Percentiles rank a stretch among this genome's conserved stretches.
These are phyloP conservation scores for Temnothorax curvispinosus DNA, from an alignment of 1,140 invertebrate genomes.

Conservation along the genomic window DNA sequence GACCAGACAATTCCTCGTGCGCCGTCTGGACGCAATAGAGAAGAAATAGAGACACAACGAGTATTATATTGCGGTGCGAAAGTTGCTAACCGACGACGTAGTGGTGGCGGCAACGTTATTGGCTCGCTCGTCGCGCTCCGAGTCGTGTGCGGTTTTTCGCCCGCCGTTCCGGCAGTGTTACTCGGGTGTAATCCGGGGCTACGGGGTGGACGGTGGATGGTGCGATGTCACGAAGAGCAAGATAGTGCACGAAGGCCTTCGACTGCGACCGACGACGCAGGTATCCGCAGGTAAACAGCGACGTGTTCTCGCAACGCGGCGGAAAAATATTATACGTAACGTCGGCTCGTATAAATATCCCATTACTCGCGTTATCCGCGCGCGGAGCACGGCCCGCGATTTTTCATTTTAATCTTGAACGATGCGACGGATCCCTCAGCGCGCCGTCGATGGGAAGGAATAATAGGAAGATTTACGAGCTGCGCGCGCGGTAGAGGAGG, in stretches of 20 bases:
- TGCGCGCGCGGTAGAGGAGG: neutral
- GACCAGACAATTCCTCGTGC: conserved; percentile 7
- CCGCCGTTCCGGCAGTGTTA: neutral
- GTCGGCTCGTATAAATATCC: conserved; percentile 57
- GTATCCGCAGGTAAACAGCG: conserved; percentile 38
- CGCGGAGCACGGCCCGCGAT: conserved; percentile 30
- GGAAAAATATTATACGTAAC: conserved; percentile 56
- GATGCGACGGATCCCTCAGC: conserved; percentile 47
- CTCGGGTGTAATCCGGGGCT: neutral
- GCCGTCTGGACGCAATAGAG: neutral
- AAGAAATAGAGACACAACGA: neutral
- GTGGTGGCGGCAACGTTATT: conserved; percentile 6
- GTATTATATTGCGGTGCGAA: conserved; percentile 22
- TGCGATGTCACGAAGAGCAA: neutral
- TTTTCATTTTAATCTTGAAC: conserved; percentile 57
- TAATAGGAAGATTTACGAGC: conserved; percentile 55
- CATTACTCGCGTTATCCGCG: conserved; percentile 51
- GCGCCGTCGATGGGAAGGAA: conserved; percentile 48
- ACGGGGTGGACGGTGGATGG: neutral
- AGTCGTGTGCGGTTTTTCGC: neutral
- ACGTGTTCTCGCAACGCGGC: neutral
- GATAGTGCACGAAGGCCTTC: neutral
- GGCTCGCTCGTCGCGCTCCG: neutral
- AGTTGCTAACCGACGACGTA: conserved; percentile 19
- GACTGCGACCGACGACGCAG: neutral